Evolutionary conservation across 2,888 invertebrate species (phyloP).

Genomic region (Hypsopygia costalis): DNA sequence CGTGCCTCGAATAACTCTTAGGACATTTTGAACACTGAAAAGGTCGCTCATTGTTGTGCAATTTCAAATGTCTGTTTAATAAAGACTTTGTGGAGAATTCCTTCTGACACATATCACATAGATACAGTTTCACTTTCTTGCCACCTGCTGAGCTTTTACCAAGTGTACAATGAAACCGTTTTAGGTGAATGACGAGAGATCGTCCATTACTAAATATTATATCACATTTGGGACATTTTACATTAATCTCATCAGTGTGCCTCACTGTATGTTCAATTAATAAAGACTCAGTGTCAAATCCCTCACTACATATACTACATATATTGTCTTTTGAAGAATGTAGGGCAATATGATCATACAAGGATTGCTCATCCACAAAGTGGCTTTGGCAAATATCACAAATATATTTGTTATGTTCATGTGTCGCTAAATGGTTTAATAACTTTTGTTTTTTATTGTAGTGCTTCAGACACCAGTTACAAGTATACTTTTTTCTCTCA

Average conservation of each 20-base stretch:
- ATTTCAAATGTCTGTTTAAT: conserved; percentile 70
- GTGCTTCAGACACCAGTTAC: conserved; percentile 66
- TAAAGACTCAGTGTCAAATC: conserved; percentile 24
- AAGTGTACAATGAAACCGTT: conserved; percentile 21
- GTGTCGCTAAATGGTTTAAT: conserved; percentile 64
- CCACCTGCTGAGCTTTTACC: conserved; percentile 22
- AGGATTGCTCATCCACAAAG: conserved; percentile 39
- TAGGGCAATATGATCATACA: conserved; percentile 53
- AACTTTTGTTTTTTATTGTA: conserved; percentile 68
- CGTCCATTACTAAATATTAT: conserved; percentile 71
- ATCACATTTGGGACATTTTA: conserved; percentile 74
- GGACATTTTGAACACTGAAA: conserved; percentile 78
- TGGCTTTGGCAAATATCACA: conserved; percentile 49
- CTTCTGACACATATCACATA: conserved; percentile 72
- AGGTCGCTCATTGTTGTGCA: conserved; percentile 74
- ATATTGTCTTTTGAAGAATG: conserved; percentile 27
- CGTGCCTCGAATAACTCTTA: conserved; percentile 78
- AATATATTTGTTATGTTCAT: conserved; percentile 30
- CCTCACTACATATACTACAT: conserved; percentile 29
- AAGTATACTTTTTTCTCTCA: conserved; percentile 22
- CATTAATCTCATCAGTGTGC: conserved; percentile 22
- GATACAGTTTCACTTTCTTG: conserved; percentile 33
- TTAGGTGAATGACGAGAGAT: conserved; percentile 62
- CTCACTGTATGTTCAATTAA: conserved; percentile 28
- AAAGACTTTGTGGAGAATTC: conserved; percentile 54